These are phyloP conservation scores for Euplexia lucipara DNA, from an alignment of 2,888 invertebrate genomes.

Conservation along the genomic window DNA sequence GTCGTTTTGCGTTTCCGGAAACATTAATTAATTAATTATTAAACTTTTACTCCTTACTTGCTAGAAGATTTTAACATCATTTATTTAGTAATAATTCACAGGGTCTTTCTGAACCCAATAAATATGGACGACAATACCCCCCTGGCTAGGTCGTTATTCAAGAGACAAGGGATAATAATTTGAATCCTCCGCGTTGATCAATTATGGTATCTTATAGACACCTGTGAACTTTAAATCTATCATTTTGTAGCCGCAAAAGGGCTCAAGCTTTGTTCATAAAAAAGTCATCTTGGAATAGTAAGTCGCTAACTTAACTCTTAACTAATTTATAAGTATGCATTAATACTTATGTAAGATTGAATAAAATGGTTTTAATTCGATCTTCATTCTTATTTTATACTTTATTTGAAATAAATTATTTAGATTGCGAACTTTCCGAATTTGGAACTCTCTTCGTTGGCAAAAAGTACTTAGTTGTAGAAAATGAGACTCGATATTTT, in stretches of 20 bases:
- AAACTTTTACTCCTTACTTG: constrained; percentile 6
- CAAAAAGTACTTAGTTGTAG: too few species aligned
- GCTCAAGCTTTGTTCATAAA: constrained; percentile 30
- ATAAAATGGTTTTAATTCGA: too few species aligned
- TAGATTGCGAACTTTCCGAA: too few species aligned
- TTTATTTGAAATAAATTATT: too few species aligned
- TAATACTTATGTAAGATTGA: constrained; percentile 15
- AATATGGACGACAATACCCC: constrained; percentile 17
- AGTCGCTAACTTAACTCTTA: not conserved
- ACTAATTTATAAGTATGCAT: constrained; percentile 8
- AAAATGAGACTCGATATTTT: too few species aligned
- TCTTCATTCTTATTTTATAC: too few species aligned
- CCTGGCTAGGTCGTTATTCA: constrained; percentile 6
- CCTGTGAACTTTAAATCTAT: constrained; percentile 39
- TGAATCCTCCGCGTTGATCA: constrained; percentile 27
- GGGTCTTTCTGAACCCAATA: constrained; percentile 7
- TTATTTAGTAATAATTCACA: not conserved
- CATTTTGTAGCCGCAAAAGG: constrained; percentile 8
- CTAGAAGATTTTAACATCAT: not conserved
- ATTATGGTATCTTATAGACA: constrained; percentile 27
- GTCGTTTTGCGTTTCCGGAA: constrained; percentile 10
- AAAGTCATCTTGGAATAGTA: constrained; percentile 17
- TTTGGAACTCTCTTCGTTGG: too few species aligned
- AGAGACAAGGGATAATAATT: constrained; percentile 37
- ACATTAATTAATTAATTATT: constrained; percentile 2